phyloP scores from a whole-genome alignment of 2,797 vertebrate genomes.

The Catharus ustulatus region DNA sequence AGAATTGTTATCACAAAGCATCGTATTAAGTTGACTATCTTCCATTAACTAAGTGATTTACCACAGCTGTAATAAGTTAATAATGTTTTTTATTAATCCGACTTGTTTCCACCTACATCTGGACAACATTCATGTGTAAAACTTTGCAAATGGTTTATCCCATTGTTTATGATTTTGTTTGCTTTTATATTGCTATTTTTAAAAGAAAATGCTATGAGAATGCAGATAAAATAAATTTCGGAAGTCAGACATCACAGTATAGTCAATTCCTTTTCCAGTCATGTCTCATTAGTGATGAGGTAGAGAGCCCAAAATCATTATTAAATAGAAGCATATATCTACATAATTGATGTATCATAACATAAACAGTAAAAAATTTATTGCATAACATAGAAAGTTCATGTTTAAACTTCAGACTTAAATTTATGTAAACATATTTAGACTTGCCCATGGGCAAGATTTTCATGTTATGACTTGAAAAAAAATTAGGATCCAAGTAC shows the following conservation, averaged over 20 bases:
- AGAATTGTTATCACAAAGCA: neutral
- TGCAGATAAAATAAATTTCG: neutral
- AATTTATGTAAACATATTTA: neutral
- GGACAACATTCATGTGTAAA: neutral
- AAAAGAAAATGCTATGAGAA: neutral
- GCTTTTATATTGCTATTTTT: neutral
- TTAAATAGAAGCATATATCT: neutral
- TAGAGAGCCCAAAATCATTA: neutral
- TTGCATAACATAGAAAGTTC: neutral
- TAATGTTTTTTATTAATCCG: neutral
- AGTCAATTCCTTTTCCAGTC: neutral
- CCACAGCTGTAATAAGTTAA: neutral
- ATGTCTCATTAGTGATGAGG: neutral
- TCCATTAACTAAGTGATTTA: neutral
- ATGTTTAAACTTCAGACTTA: neutral
- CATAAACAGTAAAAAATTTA: neutral
- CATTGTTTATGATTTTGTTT: neutral
- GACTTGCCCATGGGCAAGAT: neutral
- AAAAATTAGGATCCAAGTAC: neutral
- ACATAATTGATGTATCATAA: neutral
- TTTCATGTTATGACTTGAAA: neutral
- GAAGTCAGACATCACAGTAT: neutral
- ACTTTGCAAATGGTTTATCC: neutral
- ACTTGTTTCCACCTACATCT: neutral
- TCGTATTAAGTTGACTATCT: accelerated